Evolutionary conservation across 2,888 invertebrate species (phyloP), one percentile per base, ranked within the genome.

Genomic region (Odontocolon sp.): DNA sequence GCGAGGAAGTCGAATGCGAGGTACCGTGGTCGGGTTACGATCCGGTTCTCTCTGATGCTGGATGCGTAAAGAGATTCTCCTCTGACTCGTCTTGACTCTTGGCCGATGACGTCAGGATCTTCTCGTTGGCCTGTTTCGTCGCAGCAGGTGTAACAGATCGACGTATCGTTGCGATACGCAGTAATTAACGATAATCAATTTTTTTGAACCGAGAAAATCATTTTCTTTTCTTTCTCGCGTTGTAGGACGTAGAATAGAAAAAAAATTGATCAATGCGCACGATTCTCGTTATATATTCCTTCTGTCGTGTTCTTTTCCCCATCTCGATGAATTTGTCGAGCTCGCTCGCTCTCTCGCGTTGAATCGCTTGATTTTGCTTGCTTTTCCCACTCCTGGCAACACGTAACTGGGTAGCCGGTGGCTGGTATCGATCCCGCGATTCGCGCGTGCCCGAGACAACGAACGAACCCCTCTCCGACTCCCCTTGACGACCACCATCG

Each of bases 391-490:
- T n/a, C 31, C 6, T 33, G 54, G 33, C 16, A 18, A 54, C 16
- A 36, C 3, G 16, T 54, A 54, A 54, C 54, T 31, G 54, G 54
- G 54, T 54, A 57, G 69, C 76, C 71, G 59, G 72, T 68, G 69
- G 72, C 66, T 68, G 77, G 68, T 88, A 88, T 88, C 87, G 88
- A 88, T 88, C 82, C 80, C 38, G 23, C 47, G 28, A 72, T 73
- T 76, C 77, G 87, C 88, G 88, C 87, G 83, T 88, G 88, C 87
- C 82, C 86, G 74, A 82, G 74, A 80, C 73, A 45, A 40, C 38
- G 31, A 16, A 4, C 3, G 9, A 28, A 47, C 74, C 33, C 57
- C 63, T 66, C 64, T 54, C 50, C 47, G 52, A 40, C 69, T 56
- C 68, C 80, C 69, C 54, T 14, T 36, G n/a, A n/a, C 76, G 64